Evolutionary conservation across 2,113 vertebrate species (phyloP), one percentile per base, ranked within the genome.

Genomic region (Cyanoramphus novaezelandiae): DNA sequence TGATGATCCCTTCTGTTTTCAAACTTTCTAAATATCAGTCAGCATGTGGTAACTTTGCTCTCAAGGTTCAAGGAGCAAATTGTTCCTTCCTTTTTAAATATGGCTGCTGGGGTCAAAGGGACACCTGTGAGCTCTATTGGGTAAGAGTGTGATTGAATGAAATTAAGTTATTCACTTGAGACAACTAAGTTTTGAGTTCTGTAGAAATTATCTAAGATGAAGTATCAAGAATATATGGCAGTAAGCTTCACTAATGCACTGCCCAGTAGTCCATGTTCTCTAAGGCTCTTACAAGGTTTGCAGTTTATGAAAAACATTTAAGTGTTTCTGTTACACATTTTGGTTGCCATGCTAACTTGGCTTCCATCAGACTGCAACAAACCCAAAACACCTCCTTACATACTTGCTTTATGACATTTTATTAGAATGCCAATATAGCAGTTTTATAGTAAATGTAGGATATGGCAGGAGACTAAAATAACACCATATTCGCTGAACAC

Each of bases 371-470:
- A 79, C 97, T 98, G 97, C 98, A 97, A 98, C 98, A 98, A 98
- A 98, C 98, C 97, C 97, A 97, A 98, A 98, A 98, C 97, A 98
- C 98, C 97, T 98, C 97, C 97, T 98, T 98, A 98, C 98, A 98
- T 98, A 98, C 96, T 98, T 98, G 94, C 97, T 98, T 98, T 98
- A 98, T 98, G 98, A 98, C 98, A 98, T 97, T 98, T 97, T 97
- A 98, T 97, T 98, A 96, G 97, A 98, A 98, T 97, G 98, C 97
- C 98, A 98, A 92, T 97, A 97, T 98, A 98, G 97, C 97, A 97
- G 97, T 97, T 98, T 98, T 98, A 97, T 98, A 97, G 98, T 98
- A 97, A 98, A 98, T 97, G 97, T 97, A 98, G 98, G 98, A 98
- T 98, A 98, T 98, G 96, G 97, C 96, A 98, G 98, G 97, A 97